phyloP scores from a whole-genome alignment of 2,113 vertebrate genomes.

The Numenius arquata region DNA sequence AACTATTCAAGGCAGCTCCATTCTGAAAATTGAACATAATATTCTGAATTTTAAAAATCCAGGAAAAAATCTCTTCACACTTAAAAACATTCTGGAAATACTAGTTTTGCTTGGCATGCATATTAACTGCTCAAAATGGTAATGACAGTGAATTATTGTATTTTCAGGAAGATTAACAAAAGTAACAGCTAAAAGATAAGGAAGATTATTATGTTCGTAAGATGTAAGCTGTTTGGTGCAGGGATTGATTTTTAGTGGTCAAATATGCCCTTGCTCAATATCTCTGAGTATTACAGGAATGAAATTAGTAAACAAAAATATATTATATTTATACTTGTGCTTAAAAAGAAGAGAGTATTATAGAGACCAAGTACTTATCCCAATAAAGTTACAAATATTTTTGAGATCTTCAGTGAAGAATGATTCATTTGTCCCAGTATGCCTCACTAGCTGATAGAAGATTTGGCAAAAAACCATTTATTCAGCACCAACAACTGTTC shows the following conservation, averaged over 20 bases:
- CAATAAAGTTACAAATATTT: not conserved
- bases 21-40: not conserved
- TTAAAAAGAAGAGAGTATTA: not conserved
- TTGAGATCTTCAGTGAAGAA: not conserved
- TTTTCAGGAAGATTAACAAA: not conserved
- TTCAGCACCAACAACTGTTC: not conserved
- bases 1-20: not conserved
- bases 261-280: not conserved
- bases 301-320: not conserved
- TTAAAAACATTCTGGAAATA: not conserved
- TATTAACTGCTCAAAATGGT: not conserved
- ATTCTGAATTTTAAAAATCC: not conserved
- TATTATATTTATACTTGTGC: not conserved
- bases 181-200: no score
- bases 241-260: not conserved
- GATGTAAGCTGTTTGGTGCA: not conserved
- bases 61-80: not conserved
- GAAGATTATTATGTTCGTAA: not conserved
- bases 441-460: not conserved
- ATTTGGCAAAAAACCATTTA: not conserved
- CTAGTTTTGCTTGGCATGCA: not conserved
- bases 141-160: not conserved
- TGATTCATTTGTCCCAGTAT: not conserved
- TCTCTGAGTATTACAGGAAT: not conserved
- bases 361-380: not conserved